Evolutionary conservation across 2,888 invertebrate species (phyloP).

Genomic region (Anorthoa munda): DNA sequence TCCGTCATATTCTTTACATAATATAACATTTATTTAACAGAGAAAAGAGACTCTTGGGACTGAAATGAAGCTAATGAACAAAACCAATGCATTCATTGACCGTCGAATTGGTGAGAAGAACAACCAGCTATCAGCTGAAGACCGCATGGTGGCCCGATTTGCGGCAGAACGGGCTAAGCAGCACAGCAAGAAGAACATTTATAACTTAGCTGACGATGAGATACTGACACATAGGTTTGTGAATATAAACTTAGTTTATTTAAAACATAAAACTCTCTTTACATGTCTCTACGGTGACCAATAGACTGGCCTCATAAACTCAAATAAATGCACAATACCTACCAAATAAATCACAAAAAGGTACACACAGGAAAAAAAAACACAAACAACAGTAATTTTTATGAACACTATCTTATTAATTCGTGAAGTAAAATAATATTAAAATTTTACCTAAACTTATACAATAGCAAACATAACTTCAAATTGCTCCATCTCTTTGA

Average conservation of each 20-base stretch:
- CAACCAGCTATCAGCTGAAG: constrained; percentile 93
- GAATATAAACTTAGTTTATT: neutral
- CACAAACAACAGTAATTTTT: too few species aligned
- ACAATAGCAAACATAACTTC: too few species aligned
- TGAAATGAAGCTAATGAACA: constrained; percentile 96
- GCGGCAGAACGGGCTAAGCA: constrained; percentile 94
- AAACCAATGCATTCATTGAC: constrained; percentile 96
- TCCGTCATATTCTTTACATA: neutral
- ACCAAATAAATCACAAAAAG: too few species aligned
- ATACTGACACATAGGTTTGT: constrained; percentile 95
- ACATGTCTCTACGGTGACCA: too few species aligned
- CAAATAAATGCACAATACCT: too few species aligned
- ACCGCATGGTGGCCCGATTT: constrained; percentile 95
- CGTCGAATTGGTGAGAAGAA: constrained; percentile 96
- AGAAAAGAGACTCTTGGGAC: constrained; percentile 96
- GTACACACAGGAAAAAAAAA: too few species aligned
- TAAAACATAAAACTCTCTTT: neutral
- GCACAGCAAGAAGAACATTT: constrained; percentile 93
- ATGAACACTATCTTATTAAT: too few species aligned
- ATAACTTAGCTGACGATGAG: constrained; percentile 97
- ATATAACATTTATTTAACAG: constrained; percentile 77
- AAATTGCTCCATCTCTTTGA: too few species aligned
- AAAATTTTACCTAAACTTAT: too few species aligned
- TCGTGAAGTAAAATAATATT: too few species aligned
- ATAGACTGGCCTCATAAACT: too few species aligned